Conservation (phyloP, 2,888 invertebrate genomes). For the Parasteatoda lunata region DNA sequence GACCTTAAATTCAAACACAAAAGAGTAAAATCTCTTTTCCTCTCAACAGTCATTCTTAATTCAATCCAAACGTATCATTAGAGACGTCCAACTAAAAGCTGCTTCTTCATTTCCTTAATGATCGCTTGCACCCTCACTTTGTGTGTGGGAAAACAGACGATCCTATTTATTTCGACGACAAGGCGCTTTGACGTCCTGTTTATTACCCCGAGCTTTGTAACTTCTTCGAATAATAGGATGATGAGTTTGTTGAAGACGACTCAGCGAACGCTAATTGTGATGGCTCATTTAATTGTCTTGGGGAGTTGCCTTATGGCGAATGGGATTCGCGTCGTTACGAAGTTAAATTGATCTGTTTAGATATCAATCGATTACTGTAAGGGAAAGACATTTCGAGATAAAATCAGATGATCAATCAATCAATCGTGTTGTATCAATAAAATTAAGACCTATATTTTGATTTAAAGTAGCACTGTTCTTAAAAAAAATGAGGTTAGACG, state of each 20-base stretch:
- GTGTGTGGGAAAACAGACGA: slow-evolving; percentile 31
- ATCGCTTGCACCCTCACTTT: slow-evolving; percentile 27
- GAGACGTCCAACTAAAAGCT: slow-evolving; percentile 44
- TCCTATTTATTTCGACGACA: slow-evolving; percentile 26
- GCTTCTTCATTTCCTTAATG: slow-evolving; percentile 53
- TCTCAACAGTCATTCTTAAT: slow-evolving; percentile 26
- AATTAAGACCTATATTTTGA: too few relatives aligned
- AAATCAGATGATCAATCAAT: too few relatives aligned
- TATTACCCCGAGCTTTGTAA: slow-evolving; percentile 2
- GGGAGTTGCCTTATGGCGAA: background rate
- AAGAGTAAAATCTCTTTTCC: slow-evolving; percentile 24
- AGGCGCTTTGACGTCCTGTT: slow-evolving; percentile 19
- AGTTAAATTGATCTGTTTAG: background rate
- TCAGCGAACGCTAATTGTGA: slow-evolving; percentile 34
- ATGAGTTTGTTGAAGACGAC: slow-evolving; percentile 19
- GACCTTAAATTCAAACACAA: background rate
- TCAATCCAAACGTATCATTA: slow-evolving; percentile 48
- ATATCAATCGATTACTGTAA: background rate
- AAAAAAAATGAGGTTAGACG: too few relatives aligned
- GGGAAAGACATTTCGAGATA: background rate
- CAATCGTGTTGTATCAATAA: too few relatives aligned
- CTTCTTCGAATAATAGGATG: slow-evolving; percentile 9
- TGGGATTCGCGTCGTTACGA: background rate
- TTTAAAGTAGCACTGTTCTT: too few relatives aligned
- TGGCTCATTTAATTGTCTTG: slow-evolving; percentile 44